Evolutionary conservation across 1,140 invertebrate species (phyloP).

Genomic region (Sycophila sp.): DNA sequence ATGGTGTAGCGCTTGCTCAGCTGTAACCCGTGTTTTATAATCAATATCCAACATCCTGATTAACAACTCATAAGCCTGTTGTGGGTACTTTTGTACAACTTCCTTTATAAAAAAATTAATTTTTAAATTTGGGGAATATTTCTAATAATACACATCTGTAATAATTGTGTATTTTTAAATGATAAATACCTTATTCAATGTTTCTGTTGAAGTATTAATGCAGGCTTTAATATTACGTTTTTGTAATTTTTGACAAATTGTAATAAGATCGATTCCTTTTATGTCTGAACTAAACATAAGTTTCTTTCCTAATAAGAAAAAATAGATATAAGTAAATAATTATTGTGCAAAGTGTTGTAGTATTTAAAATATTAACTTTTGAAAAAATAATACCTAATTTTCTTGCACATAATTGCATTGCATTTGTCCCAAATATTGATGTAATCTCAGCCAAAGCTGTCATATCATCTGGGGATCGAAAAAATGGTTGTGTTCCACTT

Average conservation of each 20-base stretch:
- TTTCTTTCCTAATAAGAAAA: slow-evolving; percentile 57
- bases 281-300: slow-evolving; percentile 57
- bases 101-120: slow-evolving; percentile 47
- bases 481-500: slow-evolving; percentile 84
- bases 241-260: slow-evolving; percentile 58
- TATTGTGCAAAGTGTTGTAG: background rate
- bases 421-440: slow-evolving; percentile 79
- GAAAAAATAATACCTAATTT: slow-evolving; percentile 70
- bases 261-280: slow-evolving; percentile 53
- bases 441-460: slow-evolving; percentile 86
- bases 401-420: slow-evolving; percentile 75
- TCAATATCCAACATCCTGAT: slow-evolving; percentile 80
- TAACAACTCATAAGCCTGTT: slow-evolving; percentile 79
- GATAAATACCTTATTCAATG: slow-evolving; percentile 44
- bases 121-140: background rate
- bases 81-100: slow-evolving; percentile 67
- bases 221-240: slow-evolving; percentile 49
- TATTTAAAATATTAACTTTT: background rate
- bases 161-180: background rate
- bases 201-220: slow-evolving; percentile 37
- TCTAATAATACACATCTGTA: background rate
- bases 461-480: slow-evolving; percentile 82
- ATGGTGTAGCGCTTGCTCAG: slow-evolving; percentile 78
- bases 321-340: background rate
- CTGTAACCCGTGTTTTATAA: slow-evolving; percentile 77